phyloP scores from a whole-genome alignment of 2,797 vertebrate species.

The Trachops cirrhosus region DNA sequence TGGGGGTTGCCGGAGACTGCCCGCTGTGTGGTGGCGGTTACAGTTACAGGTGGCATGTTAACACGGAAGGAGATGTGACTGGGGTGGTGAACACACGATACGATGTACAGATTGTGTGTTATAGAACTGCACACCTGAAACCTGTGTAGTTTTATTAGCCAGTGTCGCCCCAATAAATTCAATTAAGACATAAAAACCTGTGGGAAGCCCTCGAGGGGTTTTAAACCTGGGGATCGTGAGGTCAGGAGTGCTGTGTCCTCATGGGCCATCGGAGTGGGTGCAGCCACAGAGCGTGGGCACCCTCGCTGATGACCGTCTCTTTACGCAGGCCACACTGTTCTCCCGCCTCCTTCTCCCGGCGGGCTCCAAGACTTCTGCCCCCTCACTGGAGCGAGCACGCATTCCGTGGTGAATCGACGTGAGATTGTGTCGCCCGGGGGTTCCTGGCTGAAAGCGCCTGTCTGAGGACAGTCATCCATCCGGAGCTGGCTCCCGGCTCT shows the following conservation, averaged over 20 bases:
- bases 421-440: accelerated
- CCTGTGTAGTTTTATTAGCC: no score
- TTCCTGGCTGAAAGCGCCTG: accelerated
- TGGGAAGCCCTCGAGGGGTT: neutral
- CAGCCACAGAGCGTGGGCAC: neutral
- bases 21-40: accelerated
- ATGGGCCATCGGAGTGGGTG: neutral
- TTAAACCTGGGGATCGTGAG: neutral
- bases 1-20: neutral
- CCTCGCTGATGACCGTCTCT: accelerated
- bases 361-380: neutral
- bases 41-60: neutral
- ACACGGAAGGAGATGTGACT: neutral
- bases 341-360: accelerated
- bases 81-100: no score
- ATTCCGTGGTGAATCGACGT: accelerated
- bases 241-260: accelerated
- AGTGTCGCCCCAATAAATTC: no score
- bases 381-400: neutral
- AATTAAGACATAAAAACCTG: neutral
- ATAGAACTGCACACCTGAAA: no score
- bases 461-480: no score
- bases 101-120: no score
- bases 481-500: neutral
- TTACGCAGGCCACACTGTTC: accelerated